phyloP scores from a whole-genome alignment of 2,797 vertebrate species.

The Xenentodon cancila region DNA sequence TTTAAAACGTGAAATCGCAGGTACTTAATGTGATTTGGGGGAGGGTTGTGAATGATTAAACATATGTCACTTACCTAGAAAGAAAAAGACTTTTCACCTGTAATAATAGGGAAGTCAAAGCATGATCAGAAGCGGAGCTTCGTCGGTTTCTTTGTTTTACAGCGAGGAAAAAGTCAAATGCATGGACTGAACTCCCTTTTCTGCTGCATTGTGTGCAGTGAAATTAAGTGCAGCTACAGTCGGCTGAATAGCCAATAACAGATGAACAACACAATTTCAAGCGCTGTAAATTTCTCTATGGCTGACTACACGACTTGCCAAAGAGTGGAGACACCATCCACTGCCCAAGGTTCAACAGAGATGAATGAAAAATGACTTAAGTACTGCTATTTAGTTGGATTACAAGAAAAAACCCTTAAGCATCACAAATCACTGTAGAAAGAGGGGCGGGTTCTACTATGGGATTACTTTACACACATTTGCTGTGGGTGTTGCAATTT shows the following conservation, averaged over 20 bases:
- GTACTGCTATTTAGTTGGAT: constrained; percentile 58
- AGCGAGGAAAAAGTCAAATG: constrained; percentile 16
- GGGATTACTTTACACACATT: constrained; percentile 40
- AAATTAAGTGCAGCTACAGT: constrained; percentile 29
- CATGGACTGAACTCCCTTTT: constrained; percentile 11
- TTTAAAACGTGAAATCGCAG: constrained; percentile 68
- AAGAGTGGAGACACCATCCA: constrained; percentile 38
- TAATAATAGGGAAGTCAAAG: constrained; percentile 10
- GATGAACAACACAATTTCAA: constrained; percentile 48
- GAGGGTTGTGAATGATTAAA: constrained; percentile 61
- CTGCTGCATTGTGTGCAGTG: constrained; percentile 14
- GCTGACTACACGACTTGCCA: constrained; percentile 34
- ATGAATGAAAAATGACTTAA: constrained; percentile 55
- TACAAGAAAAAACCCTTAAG: constrained; percentile 51
- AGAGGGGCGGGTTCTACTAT: constrained; percentile 38
- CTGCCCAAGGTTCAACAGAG: constrained; percentile 32
- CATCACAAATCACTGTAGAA: constrained; percentile 47
- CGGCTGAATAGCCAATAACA: constrained; percentile 40
- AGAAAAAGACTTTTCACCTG: constrained; percentile 17
- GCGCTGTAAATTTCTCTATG: constrained; percentile 47
- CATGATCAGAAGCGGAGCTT: constrained; percentile 5
- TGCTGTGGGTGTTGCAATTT: constrained; percentile 6
- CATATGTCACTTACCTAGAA: constrained; percentile 56
- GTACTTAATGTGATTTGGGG: constrained; percentile 49
- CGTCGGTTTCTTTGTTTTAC: constrained; percentile 22